Evolutionary conservation across 2,888 invertebrate species (phyloP).

Genomic region (Plagodis dolabraria): DNA sequence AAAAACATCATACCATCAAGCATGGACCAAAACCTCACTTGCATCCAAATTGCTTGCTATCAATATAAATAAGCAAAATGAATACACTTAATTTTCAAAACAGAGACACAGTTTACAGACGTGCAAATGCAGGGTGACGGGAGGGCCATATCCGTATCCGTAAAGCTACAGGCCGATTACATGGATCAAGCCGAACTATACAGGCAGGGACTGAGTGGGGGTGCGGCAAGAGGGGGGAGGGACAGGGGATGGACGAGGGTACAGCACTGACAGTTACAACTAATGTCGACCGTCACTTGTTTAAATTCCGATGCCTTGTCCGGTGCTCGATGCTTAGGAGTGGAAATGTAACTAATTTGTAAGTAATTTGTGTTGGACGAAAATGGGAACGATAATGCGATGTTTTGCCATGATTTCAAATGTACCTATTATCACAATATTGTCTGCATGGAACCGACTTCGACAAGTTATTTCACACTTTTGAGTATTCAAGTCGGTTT

Average conservation of each 20-base stretch:
- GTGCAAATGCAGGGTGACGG: conserved; percentile 38
- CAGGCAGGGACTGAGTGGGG: conserved; percentile 1
- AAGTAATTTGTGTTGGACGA: background rate
- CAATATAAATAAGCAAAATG: too few species aligned
- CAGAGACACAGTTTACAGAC: conserved; percentile 20
- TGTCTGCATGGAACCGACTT: too few species aligned
- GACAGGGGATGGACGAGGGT: conserved; percentile 24
- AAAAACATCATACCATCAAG: too few species aligned
- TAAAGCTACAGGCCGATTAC: conserved; percentile 25
- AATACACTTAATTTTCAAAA: too few species aligned
- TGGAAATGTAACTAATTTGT: background rate
- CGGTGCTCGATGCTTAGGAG: conserved; percentile 22
- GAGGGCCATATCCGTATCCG: background rate
- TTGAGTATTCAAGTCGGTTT: too few species aligned
- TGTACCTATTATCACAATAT: too few species aligned
- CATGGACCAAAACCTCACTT: too few species aligned
- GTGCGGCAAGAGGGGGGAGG: background rate
- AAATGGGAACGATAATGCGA: too few species aligned
- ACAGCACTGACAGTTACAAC: conserved; percentile 20
- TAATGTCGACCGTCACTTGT: conserved; percentile 28
- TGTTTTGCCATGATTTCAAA: too few species aligned
- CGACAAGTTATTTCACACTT: too few species aligned
- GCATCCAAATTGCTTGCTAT: too few species aligned
- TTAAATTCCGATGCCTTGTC: conserved; percentile 16
- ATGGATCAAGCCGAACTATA: conserved; percentile 17